Evolutionary conservation across 2,797 vertebrate genomes (phyloP).

Genomic region (Falco peregrinus): DNA sequence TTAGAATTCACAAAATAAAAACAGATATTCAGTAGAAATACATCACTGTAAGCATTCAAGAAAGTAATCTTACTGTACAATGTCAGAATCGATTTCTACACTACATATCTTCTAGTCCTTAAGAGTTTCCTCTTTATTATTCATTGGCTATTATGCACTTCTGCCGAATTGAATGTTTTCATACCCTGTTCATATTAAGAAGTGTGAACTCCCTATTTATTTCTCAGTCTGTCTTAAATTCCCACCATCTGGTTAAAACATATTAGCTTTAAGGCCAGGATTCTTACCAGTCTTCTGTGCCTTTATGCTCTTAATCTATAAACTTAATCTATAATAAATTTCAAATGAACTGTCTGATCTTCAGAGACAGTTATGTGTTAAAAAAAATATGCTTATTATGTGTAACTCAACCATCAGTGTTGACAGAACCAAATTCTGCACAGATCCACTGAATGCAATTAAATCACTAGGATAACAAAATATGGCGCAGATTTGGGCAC

Average conservation of each 20-base stretch:
- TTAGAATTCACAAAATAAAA: background rate
- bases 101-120: background rate
- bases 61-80: background rate
- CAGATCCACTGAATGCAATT: background rate
- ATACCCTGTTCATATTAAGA: background rate
- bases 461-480: background rate
- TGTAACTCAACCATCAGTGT: background rate
- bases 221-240: constrained; percentile 39
- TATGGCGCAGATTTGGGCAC: background rate
- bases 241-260: constrained; percentile 6
- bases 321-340: background rate
- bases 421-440: background rate
- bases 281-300: background rate
- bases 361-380: background rate
- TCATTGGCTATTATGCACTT: background rate
- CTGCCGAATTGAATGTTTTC: background rate
- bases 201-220: constrained; percentile 45
- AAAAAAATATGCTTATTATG: background rate
- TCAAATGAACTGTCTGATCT: background rate
- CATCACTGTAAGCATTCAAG: background rate
- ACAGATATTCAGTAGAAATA: background rate
- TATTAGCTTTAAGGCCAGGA: background rate
- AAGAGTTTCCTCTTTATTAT: background rate
- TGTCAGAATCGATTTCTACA: background rate
- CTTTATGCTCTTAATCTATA: background rate